phyloP scores from a whole-genome alignment of 2,113 vertebrate genomes.

The Oncorhynchus keta region DNA sequence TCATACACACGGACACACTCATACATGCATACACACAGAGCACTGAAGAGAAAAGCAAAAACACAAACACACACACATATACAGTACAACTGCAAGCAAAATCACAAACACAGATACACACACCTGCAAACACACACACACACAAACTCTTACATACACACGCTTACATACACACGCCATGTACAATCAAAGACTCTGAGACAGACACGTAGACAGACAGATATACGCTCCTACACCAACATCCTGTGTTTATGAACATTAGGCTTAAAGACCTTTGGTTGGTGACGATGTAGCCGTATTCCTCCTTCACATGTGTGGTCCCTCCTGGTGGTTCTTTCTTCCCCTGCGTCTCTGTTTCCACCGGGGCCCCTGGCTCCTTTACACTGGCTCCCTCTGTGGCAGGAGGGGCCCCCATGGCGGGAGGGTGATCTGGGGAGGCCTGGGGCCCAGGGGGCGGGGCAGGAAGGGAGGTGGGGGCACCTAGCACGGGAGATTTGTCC shows the following conservation, averaged over 20 bases:
- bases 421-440: neutral
- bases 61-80: too few species aligned
- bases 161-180: neutral
- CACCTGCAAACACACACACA: too few species aligned
- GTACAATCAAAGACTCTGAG: neutral
- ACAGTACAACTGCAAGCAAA: too few species aligned
- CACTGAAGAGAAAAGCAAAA: too few species aligned
- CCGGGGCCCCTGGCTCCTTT: neutral
- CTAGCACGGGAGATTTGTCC: constrained; percentile 23
- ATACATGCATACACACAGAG: constrained; percentile 19
- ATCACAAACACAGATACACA: too few species aligned
- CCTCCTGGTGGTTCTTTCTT: constrained; percentile 14
- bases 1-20: neutral
- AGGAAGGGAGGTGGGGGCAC: constrained; percentile 4
- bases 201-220: neutral
- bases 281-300: constrained; percentile 87
- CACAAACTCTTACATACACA: neutral
- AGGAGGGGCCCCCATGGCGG: neutral
- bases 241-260: neutral
- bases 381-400: constrained; percentile 12
- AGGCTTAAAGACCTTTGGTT: constrained; percentile 81
- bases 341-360: constrained; percentile 23
- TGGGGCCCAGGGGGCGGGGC: constrained; percentile 5
- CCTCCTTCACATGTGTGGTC: constrained; percentile 46
- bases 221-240: constrained; percentile 5